Conservation (phyloP, 2,113 vertebrate genomes). For the Catharus fuscescens region DNA sequence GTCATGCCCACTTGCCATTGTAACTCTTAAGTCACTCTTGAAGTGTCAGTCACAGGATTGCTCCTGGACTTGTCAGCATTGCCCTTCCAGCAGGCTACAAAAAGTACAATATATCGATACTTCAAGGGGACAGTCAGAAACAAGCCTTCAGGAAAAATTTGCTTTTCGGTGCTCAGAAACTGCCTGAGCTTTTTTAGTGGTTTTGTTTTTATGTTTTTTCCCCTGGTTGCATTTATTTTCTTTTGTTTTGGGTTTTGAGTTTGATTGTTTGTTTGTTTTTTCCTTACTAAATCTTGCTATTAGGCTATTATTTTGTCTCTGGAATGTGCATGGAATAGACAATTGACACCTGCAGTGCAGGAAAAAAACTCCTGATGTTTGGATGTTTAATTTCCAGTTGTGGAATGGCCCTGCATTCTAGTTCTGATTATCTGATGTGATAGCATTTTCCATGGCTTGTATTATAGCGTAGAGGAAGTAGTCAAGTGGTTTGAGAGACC, state of each 20-base stretch:
- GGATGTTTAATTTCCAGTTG: not conserved
- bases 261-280: not conserved
- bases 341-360: not conserved
- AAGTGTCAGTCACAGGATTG: not conserved
- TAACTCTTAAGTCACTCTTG: not conserved
- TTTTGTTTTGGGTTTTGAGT: not conserved
- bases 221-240: not conserved
- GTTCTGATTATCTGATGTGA: not conserved
- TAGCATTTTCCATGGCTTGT: not conserved
- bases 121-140: not conserved
- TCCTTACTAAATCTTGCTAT: not conserved
- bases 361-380: not conserved
- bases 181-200: not conserved
- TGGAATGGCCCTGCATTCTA: not conserved
- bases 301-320: not conserved
- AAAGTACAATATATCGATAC: not conserved
- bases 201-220: not conserved
- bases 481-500: not conserved
- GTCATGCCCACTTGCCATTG: not conserved
- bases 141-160: not conserved
- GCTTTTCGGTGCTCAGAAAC: not conserved
- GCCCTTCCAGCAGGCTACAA: not conserved
- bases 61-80: not conserved
- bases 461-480: not conserved
- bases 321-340: not conserved